A percentile compares a stretch with the other conserved stretches of the same genome.
phyloP scores from a whole-genome alignment of 2,797 vertebrate species.

The Poeciliopsis gracilis region DNA sequence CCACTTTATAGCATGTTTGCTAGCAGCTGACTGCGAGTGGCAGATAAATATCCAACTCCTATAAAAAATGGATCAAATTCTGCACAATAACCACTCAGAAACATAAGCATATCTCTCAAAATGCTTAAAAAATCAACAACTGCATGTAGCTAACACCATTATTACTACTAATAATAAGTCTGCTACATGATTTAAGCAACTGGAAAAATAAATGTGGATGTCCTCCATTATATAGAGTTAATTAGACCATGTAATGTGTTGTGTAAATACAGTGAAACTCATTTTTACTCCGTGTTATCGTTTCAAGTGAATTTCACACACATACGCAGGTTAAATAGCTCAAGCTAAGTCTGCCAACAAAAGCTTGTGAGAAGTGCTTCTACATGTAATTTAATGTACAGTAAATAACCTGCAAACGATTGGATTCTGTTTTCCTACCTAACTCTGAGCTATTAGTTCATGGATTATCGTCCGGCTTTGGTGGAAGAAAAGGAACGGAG shows the following conservation, averaged over 20 bases:
- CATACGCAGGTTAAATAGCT: neutral
- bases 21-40: neutral
- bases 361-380: neutral
- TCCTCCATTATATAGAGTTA: neutral
- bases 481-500: slow-evolving; percentile 42
- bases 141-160: neutral
- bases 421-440: slow-evolving; percentile 27
- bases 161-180: neutral
- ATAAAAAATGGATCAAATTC: neutral
- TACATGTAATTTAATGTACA: slow-evolving; percentile 11
- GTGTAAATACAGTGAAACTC: neutral
- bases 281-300: neutral
- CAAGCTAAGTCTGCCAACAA: neutral
- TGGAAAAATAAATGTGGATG: neutral
- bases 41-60: neutral
- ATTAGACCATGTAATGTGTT: neutral
- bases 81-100: neutral
- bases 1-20: neutral
- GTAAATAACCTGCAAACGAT: neutral
- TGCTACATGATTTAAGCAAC: neutral
- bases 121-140: neutral
- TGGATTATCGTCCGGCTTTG: slow-evolving; percentile 12
- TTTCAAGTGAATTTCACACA: neutral
- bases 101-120: neutral
- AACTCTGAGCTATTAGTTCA: slow-evolving; percentile 15